phyloP scores from a whole-genome alignment of 2,888 invertebrate species.

The Cheilosia urbana region DNA sequence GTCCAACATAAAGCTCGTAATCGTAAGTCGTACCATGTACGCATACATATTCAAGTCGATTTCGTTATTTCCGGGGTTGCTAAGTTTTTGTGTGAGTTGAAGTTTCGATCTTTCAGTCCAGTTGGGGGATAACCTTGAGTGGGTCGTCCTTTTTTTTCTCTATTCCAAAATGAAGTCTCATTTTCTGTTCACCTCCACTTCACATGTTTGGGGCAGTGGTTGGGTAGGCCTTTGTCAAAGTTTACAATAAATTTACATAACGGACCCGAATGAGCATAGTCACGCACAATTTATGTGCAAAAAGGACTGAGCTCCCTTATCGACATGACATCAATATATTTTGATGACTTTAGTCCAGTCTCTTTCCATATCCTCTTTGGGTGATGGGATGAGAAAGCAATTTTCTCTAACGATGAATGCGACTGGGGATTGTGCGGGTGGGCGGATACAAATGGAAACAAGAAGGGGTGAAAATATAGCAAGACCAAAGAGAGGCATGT shows the following conservation, averaged over 20 bases:
- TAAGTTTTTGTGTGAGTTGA: background rate
- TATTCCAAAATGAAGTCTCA: background rate
- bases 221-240: background rate
- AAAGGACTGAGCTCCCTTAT: slow-evolving; percentile 21
- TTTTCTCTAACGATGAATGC: background rate
- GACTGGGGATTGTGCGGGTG: too few species aligned
- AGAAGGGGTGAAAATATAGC: too few species aligned
- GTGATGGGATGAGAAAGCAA: background rate
- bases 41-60: background rate
- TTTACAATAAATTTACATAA: slow-evolving; percentile 46
- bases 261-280: slow-evolving; percentile 14
- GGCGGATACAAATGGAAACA: too few species aligned
- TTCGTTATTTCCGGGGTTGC: background rate
- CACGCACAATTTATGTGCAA: slow-evolving; percentile 13
- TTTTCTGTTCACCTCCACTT: slow-evolving; percentile 1
- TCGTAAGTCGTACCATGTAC: too few species aligned
- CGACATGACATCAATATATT: slow-evolving; percentile 28
- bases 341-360: slow-evolving; percentile 18
- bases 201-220: background rate
- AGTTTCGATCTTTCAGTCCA: background rate
- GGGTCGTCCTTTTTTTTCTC: background rate
- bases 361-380: background rate
- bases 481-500: too few species aligned
- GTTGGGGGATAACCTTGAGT: background rate
- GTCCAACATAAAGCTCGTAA: background rate